phyloP scores from a whole-genome alignment of 2,797 vertebrate species.

The Melanotaenia nigrans region DNA sequence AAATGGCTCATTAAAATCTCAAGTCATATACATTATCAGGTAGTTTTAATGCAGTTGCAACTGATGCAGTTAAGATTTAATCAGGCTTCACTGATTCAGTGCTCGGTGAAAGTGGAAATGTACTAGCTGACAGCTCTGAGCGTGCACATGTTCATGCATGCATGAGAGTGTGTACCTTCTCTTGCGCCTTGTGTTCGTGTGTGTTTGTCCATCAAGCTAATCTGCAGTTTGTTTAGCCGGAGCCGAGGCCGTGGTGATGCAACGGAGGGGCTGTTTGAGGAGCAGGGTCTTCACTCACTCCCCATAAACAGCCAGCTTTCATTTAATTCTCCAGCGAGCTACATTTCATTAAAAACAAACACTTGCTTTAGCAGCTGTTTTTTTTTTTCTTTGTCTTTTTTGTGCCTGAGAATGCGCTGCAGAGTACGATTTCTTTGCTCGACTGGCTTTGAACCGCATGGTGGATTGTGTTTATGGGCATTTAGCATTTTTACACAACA shows the following conservation, averaged over 20 bases:
- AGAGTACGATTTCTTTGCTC: conserved; percentile 40
- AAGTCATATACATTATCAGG: neutral
- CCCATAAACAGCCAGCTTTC: conserved; percentile 34
- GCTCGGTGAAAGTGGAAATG: conserved; percentile 53
- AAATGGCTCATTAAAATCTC: neutral
- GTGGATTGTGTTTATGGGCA: conserved; percentile 23
- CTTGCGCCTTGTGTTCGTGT: conserved; percentile 23
- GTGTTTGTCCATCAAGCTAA: conserved; percentile 39
- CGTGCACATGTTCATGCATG: conserved; percentile 16
- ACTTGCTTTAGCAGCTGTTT: conserved; percentile 37
- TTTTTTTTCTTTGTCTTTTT: conserved; percentile 17
- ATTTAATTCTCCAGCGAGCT: conserved; percentile 53
- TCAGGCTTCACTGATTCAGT: neutral
- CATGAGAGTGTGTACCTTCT: conserved; percentile 16
- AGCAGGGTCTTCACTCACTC: conserved; percentile 40
- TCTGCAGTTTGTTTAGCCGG: conserved; percentile 61
- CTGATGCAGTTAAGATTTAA: neutral
- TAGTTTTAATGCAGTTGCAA: neutral
- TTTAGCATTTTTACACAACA: conserved; percentile 27
- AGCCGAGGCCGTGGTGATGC: conserved; percentile 21
- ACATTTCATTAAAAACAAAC: conserved; percentile 65
- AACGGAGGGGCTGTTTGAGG: conserved; percentile 62
- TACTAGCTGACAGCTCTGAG: conserved; percentile 26
- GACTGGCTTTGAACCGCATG: conserved; percentile 29
- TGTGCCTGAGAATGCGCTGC: conserved; percentile 18